These are phyloP conservation scores for Trilocha varians DNA, from an alignment of 2,888 invertebrate genomes.

Conservation along the genomic window DNA sequence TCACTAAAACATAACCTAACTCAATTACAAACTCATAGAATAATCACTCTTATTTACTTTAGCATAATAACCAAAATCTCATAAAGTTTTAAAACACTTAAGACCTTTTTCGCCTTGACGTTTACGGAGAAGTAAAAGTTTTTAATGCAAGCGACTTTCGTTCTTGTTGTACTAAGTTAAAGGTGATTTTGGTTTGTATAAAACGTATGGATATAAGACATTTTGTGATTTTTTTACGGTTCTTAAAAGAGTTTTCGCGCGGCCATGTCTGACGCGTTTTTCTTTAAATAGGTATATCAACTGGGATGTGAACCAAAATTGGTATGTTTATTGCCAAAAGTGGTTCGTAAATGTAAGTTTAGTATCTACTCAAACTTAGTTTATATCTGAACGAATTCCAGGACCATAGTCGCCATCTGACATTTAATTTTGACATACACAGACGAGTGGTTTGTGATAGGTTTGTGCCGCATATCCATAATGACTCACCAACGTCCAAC, in stretches of 20 bases:
- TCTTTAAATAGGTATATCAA: not conserved
- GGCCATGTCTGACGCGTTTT: conserved; percentile 29
- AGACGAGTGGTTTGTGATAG: no score
- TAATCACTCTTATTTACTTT: rapidly evolving
- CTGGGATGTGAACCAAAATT: no score
- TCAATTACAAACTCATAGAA: not conserved
- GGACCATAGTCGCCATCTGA: no score
- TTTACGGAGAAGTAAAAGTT: conserved; percentile 21
- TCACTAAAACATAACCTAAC: conserved; percentile 22
- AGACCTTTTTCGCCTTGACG: not conserved
- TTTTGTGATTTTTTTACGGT: conserved; percentile 47
- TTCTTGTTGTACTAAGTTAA: conserved; percentile 10
- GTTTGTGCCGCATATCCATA: no score
- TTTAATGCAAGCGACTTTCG: conserved; percentile 17
- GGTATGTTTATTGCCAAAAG: no score
- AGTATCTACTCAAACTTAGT: no score
- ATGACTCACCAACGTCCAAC: no score
- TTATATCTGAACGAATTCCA: no score
- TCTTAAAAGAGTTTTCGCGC: conserved; percentile 54
- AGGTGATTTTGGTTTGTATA: conserved; percentile 18
- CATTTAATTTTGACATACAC: no score
- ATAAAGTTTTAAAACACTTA: not conserved
- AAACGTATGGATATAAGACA: conserved; percentile 29
- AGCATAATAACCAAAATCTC: conserved; percentile 1
- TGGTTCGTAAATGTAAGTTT: no score